Evolutionary conservation across 2,113 vertebrate species (phyloP).

Genomic region (Channa maculata): DNA sequence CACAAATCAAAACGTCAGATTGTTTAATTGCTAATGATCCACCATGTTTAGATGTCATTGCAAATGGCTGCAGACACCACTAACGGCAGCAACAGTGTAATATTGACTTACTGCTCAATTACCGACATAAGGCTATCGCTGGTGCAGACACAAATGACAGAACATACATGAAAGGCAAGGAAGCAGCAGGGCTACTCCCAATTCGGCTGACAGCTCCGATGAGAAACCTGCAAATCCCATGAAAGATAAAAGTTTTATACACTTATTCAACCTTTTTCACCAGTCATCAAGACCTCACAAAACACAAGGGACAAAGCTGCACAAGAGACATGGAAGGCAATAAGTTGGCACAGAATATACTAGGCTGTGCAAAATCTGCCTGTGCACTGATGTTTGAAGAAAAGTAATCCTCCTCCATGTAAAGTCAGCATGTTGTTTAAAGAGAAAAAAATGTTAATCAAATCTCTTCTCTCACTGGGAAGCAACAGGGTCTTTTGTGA

Average conservation of each 20-base stretch:
- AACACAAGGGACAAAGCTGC: conserved; percentile 26
- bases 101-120: not conserved
- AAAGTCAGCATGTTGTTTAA: conserved; percentile 28
- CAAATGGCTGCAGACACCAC: conserved; percentile 30
- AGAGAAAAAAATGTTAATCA: conserved; percentile 21
- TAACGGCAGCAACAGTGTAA: not conserved
- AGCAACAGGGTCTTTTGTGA: not conserved
- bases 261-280: conserved; percentile 27
- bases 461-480: conserved; percentile 13
- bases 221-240: conserved; percentile 22
- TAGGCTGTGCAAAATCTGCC: conserved; percentile 44
- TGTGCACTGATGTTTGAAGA: conserved; percentile 52
- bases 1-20: conserved; percentile 17
- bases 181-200: not conserved
- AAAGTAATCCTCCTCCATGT: conserved; percentile 41
- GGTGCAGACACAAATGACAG: not conserved
- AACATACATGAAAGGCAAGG: not conserved
- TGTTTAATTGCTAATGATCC: conserved; percentile 28
- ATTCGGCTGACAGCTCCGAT: conserved; percentile 8
- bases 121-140: not conserved
- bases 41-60: conserved; percentile 3
- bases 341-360: conserved; percentile 43
- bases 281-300: conserved; percentile 21
- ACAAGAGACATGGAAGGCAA: conserved; percentile 17
- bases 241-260: conserved; percentile 10